Conservation (phyloP, 1,140 invertebrate genomes). For the Hirudo medicinalis region DNA sequence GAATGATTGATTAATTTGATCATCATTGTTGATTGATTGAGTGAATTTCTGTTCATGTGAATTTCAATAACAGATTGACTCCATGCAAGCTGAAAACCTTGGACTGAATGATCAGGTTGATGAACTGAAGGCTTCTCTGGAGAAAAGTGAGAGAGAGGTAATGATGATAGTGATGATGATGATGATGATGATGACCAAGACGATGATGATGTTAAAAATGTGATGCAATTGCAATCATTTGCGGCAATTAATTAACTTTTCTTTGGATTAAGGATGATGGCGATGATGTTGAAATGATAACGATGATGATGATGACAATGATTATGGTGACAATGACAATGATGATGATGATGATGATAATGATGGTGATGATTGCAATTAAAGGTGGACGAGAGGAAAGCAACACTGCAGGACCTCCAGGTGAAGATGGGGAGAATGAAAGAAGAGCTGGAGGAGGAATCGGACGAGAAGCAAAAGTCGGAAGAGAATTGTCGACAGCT, state of each 20-base stretch:
- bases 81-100: slow-evolving; percentile 8
- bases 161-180: slow-evolving; percentile 20
- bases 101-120: not conserved
- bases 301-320: too few relatives aligned
- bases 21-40: not conserved
- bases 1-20: not conserved
- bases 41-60: not conserved
- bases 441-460: not conserved
- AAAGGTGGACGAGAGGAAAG: not conserved
- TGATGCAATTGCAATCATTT: not conserved
- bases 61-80: not conserved
- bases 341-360: not conserved
- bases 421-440: not conserved
- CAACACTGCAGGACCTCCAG: not conserved
- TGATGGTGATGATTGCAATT: not conserved
- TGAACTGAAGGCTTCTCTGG: slow-evolving; percentile 14
- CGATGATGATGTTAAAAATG: not conserved
- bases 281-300: too few relatives aligned
- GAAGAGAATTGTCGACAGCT: not conserved
- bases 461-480: not conserved
- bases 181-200: slow-evolving; percentile 16
- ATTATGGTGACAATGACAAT: not conserved
- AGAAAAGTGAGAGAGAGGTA: slow-evolving; percentile 8
- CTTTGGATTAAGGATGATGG: too few relatives aligned
- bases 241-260: too few relatives aligned